These are phyloP conservation scores for Mactra quadrangularis DNA, from an alignment of 1,140 invertebrate species.

Conservation along the genomic window DNA sequence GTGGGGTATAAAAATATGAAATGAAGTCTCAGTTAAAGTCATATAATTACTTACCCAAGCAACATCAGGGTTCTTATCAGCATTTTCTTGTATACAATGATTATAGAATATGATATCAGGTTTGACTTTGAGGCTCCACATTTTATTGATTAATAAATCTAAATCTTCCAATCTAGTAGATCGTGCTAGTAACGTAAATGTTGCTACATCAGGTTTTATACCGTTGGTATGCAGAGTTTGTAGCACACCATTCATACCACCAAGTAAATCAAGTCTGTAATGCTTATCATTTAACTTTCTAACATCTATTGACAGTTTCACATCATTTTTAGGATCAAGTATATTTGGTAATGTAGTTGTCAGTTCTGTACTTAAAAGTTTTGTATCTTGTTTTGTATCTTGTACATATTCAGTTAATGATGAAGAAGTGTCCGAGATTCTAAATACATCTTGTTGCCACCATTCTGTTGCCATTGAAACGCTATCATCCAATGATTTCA, in stretches of 20 bases:
- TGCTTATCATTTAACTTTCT: slow-evolving; percentile 35
- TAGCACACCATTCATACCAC: slow-evolving; percentile 90
- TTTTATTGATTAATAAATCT: slow-evolving; percentile 86
- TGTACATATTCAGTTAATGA: background rate
- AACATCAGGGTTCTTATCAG: background rate
- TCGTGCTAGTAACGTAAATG: slow-evolving; percentile 90
- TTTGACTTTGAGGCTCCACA: slow-evolving; percentile 86
- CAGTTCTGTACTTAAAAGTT: background rate
- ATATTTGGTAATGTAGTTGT: slow-evolving; percentile 56
- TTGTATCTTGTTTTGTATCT: background rate
- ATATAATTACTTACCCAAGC: slow-evolving; percentile 3
- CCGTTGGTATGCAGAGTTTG: slow-evolving; percentile 88
- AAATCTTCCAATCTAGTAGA: slow-evolving; percentile 87
- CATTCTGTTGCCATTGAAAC: slow-evolving; percentile 7
- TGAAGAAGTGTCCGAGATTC: background rate
- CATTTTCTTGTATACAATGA: slow-evolving; percentile 90
- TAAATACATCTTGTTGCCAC: slow-evolving; percentile 41
- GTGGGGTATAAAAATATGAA: too few species aligned
- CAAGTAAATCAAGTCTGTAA: slow-evolving; percentile 88
- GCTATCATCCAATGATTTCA: background rate
- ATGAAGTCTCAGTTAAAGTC: too few species aligned
- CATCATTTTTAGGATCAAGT: slow-evolving; percentile 42
- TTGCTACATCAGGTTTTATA: slow-evolving; percentile 90
- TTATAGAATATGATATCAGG: slow-evolving; percentile 94
- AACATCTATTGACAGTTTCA: slow-evolving; percentile 22